These are phyloP conservation scores for Aquatica leii DNA, from an alignment of 2,888 invertebrate genomes.

Conservation along the genomic window DNA sequence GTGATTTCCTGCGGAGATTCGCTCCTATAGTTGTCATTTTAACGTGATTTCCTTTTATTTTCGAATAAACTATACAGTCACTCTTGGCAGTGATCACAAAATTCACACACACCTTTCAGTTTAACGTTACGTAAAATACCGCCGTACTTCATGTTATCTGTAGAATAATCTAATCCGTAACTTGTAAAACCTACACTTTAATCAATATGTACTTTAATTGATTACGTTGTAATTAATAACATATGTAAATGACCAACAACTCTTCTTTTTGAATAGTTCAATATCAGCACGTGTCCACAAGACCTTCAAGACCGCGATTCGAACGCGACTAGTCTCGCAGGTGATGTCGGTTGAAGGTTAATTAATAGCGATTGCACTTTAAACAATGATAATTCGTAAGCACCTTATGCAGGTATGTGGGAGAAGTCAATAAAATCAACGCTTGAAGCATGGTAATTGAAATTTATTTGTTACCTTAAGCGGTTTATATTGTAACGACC, in stretches of 20 bases:
- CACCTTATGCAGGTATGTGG: no score
- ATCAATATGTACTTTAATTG: no score
- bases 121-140: constrained; percentile 21
- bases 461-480: background rate
- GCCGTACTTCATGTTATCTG: background rate
- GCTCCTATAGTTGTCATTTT: constrained; percentile 36
- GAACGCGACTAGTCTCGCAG: constrained; percentile 25
- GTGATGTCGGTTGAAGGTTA: constrained; percentile 26
- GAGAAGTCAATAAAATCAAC: constrained; percentile 7
- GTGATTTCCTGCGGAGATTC: constrained; percentile 52
- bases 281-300: background rate
- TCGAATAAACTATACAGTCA: constrained; percentile 16
- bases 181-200: no score
- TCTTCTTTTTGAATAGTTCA: no score
- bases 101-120: constrained; percentile 17
- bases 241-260: no score
- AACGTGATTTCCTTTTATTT: constrained; percentile 23
- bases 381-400: constrained; percentile 23
- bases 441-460: background rate
- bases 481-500: no score
- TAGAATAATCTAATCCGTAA: no score
- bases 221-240: no score
- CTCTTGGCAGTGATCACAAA: constrained; percentile 8
- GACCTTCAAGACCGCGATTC: constrained; percentile 21
- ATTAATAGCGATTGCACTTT: constrained; percentile 32